Evolutionary conservation across 2,113 vertebrate species (phyloP), one percentile per base, ranked within the genome.

Genomic region (Hippocampus comes): DNA sequence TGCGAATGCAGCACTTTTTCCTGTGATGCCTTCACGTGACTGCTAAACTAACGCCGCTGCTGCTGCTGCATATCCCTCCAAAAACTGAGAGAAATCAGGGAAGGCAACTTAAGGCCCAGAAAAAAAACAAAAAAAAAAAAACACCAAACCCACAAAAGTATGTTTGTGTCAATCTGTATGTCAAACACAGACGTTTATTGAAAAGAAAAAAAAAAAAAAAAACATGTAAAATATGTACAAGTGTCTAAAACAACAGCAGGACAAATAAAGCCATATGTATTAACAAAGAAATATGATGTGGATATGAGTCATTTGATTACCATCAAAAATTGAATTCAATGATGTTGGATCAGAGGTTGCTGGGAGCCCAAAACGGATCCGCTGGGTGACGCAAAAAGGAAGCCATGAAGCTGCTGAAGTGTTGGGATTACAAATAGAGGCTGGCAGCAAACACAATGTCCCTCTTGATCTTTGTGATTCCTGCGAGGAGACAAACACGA

Each of bases 401-500:
- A 34, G 10, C 4, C 53, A n/a, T 42, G 67, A 5, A 57, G 25
- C n/a, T 12, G 23, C 20, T 21, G 68, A 18, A 30, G n/a, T 1
- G 1, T 20, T 12, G 15, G 21, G 23, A 14, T 89, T 89, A 99
- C 63, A 99, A 91, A 88, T 99, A 98, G 53, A 99, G 95, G 88
- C 97, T 99, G 84, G 97, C 97, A 75, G 97, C 97, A 88, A 99
- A 99, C 20, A 99, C 96, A 30, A 98, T 99, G 83, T 99, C 97
- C 72, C 97, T 95, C 91, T 98, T 99, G 91, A 99, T 99, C 92
- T 98, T 99, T 12, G 95, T 97, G 84, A 99, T 98, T 43, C 94
- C 96, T 98, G 78, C 63, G 41, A 74, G 78, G 2, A 73, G 9
- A 82, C 3, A 76, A 15, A 30, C 1, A 76, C 25, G 27, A 34